These are phyloP conservation scores for Octodonta nipae DNA, from an alignment of 2,888 invertebrate species.

Conservation along the genomic window DNA sequence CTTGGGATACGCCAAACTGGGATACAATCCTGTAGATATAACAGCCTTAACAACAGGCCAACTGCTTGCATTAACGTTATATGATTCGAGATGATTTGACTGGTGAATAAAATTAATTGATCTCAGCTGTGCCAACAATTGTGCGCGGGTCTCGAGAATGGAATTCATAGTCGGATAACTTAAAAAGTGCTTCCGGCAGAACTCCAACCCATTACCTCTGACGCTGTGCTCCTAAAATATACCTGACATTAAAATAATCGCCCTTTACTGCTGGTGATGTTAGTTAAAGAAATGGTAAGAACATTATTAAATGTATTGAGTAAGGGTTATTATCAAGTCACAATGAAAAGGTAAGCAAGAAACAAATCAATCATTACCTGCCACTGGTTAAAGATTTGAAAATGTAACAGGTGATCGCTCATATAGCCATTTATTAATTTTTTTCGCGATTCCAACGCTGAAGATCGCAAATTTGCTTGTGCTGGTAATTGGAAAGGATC, in stretches of 20 bases:
- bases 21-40: conserved; percentile 78
- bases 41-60: conserved; percentile 88
- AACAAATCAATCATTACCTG: conserved; percentile 29
- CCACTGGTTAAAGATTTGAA: conserved; percentile 61
- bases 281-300: too few relatives aligned
- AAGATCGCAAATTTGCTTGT: conserved; percentile 49
- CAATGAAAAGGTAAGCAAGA: too few relatives aligned
- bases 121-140: conserved; percentile 68
- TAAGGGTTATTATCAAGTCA: too few relatives aligned
- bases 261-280: too few relatives aligned
- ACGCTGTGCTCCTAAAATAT: conserved; percentile 42
- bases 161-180: conserved; percentile 78
- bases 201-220: conserved; percentile 50
- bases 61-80: conserved; percentile 71
- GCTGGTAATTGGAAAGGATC: conserved; percentile 69
- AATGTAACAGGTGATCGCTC: conserved; percentile 81
- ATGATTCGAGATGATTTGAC: conserved; percentile 56
- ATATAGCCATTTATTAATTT: conserved; percentile 60
- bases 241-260: too few relatives aligned
- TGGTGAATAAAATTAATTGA: conserved; percentile 59
- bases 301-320: too few relatives aligned
- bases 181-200: conserved; percentile 64
- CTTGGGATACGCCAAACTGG: conserved; percentile 55
- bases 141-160: conserved; percentile 71
- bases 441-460: conserved; percentile 47